Evolutionary conservation across 1,140 invertebrate genomes (phyloP).

Genomic region (Aporrectodea caliginosa): DNA sequence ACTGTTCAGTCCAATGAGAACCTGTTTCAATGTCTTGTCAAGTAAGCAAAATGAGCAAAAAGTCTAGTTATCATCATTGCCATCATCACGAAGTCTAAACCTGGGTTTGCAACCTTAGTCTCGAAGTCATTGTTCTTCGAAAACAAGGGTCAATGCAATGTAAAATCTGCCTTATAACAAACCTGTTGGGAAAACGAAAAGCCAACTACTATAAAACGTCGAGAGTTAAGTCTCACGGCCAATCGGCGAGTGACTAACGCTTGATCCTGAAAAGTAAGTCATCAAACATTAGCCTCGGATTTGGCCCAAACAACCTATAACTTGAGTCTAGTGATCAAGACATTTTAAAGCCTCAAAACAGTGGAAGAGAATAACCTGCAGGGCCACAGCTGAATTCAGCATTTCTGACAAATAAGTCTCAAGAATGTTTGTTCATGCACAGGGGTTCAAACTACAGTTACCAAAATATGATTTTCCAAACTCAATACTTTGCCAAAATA

Average conservation of each 20-base stretch:
- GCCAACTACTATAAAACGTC: neutral
- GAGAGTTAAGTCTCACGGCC: too few relatives aligned
- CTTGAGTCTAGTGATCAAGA: too few relatives aligned
- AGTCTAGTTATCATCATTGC: neutral
- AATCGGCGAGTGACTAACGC: neutral
- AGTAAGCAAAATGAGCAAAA: constrained; percentile 33
- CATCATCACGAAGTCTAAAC: neutral
- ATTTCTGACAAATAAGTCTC: too few relatives aligned
- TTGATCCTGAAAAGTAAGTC: neutral
- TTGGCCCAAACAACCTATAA: neutral
- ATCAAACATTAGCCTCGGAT: neutral
- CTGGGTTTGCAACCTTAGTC: neutral
- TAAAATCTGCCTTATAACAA: neutral
- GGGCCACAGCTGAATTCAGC: too few relatives aligned
- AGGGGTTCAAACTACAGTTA: too few relatives aligned
- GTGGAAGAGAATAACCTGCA: too few relatives aligned
- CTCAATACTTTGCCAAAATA: too few relatives aligned
- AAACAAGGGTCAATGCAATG: neutral
- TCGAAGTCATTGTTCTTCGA: neutral
- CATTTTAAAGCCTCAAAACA: too few relatives aligned
- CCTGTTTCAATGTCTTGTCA: neutral
- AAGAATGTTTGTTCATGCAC: too few relatives aligned
- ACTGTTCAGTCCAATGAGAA: too few relatives aligned
- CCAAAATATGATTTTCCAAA: too few relatives aligned
- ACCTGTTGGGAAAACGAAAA: neutral